These are phyloP conservation scores for Chrysomela aeneicollis DNA, from an alignment of 2,888 invertebrate genomes.

Conservation along the genomic window DNA sequence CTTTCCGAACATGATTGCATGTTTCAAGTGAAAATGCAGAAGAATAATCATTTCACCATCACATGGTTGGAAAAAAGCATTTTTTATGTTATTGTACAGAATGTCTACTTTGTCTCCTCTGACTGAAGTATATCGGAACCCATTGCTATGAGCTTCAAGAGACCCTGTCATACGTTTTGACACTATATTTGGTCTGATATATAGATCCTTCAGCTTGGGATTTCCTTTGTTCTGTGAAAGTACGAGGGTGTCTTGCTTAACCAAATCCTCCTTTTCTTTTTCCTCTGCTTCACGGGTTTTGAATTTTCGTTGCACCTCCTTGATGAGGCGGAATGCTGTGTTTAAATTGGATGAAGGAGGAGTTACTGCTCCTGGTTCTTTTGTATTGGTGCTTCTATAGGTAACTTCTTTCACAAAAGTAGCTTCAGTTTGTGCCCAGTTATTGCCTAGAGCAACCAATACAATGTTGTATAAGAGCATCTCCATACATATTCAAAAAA, in stretches of 20 bases:
- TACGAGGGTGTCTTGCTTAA: slow-evolving; percentile 96
- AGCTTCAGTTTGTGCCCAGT: slow-evolving; percentile 93
- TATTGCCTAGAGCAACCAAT: slow-evolving; percentile 64
- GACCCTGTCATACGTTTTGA: slow-evolving; percentile 94
- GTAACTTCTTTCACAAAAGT: slow-evolving; percentile 99
- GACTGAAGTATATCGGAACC: slow-evolving; percentile 94
- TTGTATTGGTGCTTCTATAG: slow-evolving; percentile 95
- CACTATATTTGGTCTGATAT: slow-evolving; percentile 98
- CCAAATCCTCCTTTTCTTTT: slow-evolving; percentile 96
- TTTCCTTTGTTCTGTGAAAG: slow-evolving; percentile 96
- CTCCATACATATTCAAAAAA: too few relatives aligned
- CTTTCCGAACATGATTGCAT: slow-evolving; percentile 97
- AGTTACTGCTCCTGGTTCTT: slow-evolving; percentile 94
- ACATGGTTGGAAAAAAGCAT: slow-evolving; percentile 99
- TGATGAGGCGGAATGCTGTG: slow-evolving; percentile 96
- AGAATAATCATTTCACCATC: slow-evolving; percentile 99
- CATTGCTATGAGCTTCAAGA: slow-evolving; percentile 95
- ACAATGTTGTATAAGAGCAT: too few relatives aligned
- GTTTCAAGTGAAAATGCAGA: slow-evolving; percentile 97
- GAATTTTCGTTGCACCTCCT: slow-evolving; percentile 96
- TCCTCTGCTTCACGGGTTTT: slow-evolving; percentile 98
- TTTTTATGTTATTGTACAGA: slow-evolving; percentile 98
- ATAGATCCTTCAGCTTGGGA: slow-evolving; percentile 96
- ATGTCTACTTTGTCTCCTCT: slow-evolving; percentile 99
- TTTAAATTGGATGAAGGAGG: slow-evolving; percentile 96